Evolutionary conservation across 2,797 vertebrate species (phyloP), one percentile per base, ranked within the genome.

Genomic region (Heliangelus exortis): DNA sequence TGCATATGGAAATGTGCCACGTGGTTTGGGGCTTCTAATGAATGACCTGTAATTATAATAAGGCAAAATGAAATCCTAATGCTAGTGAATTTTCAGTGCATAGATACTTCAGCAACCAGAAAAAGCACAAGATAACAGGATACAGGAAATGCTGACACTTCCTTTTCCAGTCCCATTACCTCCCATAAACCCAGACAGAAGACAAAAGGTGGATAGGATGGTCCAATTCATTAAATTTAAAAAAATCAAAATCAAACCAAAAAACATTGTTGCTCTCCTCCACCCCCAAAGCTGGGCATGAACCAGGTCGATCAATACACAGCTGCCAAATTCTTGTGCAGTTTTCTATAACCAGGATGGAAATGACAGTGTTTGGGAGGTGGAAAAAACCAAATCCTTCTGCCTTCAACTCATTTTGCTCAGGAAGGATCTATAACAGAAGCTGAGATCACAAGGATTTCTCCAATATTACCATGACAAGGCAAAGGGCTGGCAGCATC

Each of bases 71-170:
- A 33, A 54, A 31, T 15, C 26, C 54, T 79, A 76, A 17, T 5
- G 23, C 36, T 2, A 28, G 65, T 66, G 71, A 55, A 43, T 95
- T 90, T 87, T 89, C 86, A 62, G 74, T 6, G 36, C 12, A 15
- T 1, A 71, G 45, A 79, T 84, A 77, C 84, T 87, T 48, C 78
- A 90, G 81, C 76, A 59, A 65, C 93, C 94, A 84, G 51, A 90
- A 93, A 95, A 93, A 92, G 81, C 93, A 86, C 84, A 65, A 85
- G 96, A 96, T 93, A 96, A 96, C 96, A 97, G 96, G 92, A 96
- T 96, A 76, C 95, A 97, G 96, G 96, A 97, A 97, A 92, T 92
- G 89, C 95, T 96, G 94, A 95, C 92, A 86, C 74, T 94, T 96
- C 95, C 93, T 87, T 89, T 87, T 96, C 55, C 93, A 58, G 89